phyloP scores from a whole-genome alignment of 2,888 invertebrate genomes.

The Stramonita haemastoma region DNA sequence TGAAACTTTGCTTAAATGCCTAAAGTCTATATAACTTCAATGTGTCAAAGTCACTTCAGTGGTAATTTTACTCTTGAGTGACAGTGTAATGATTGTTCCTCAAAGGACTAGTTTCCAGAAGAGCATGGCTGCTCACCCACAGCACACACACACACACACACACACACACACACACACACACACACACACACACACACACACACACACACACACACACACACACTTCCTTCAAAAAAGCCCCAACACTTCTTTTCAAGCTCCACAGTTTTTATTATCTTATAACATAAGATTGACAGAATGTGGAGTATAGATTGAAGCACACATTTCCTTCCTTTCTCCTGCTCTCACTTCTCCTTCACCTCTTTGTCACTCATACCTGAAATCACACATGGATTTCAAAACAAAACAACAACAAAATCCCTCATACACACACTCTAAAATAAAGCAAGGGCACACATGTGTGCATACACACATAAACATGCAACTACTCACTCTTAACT shows the following conservation, averaged over 20 bases:
- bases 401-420: neutral
- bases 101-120: too few relatives aligned
- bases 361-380: neutral
- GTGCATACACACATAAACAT: neutral
- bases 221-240: too few relatives aligned
- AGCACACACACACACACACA: too few relatives aligned
- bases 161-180: too few relatives aligned
- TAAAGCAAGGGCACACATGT: neutral
- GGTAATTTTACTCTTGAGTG: too few relatives aligned
- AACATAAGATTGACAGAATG: neutral
- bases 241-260: neutral
- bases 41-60: too few relatives aligned
- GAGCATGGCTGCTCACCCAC: too few relatives aligned
- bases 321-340: too few relatives aligned
- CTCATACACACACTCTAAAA: neutral
- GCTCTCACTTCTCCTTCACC: neutral
- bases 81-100: too few relatives aligned
- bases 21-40: neutral
- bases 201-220: too few relatives aligned
- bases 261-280: neutral
- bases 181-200: too few relatives aligned
- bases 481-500: conserved; percentile 5
- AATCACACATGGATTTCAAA: neutral
- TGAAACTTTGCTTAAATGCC: neutral
- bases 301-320: neutral